Conservation (phyloP, 2,888 invertebrate species). For the Tetragonula carbonaria region DNA sequence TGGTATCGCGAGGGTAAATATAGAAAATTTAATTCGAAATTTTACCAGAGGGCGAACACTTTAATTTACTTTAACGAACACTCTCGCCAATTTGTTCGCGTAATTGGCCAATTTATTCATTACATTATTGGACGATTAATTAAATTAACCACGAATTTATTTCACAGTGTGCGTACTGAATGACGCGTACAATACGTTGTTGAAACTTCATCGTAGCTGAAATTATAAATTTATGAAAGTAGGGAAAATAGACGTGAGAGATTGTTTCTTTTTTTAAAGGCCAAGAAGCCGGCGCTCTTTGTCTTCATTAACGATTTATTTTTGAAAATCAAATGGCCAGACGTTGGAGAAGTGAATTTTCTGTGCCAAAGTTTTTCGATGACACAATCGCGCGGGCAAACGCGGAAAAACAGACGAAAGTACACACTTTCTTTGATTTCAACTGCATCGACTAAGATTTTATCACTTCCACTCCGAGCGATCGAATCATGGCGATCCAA, state of each 20-base stretch:
- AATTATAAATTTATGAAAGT: no score
- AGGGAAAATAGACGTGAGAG: not conserved
- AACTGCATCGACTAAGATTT: slow-evolving; percentile 26
- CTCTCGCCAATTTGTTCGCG: not conserved
- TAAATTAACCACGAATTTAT: not conserved
- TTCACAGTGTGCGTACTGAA: not conserved
- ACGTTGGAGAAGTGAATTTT: not conserved
- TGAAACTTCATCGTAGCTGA: not conserved
- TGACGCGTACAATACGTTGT: not conserved
- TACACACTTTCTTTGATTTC: slow-evolving; percentile 13
- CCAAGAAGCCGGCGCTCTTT: not conserved
- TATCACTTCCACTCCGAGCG: slow-evolving; percentile 22
- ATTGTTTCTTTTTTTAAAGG: not conserved
- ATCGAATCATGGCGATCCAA: slow-evolving; percentile 19
- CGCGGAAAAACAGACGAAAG: not conserved
- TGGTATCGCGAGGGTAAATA: not conserved
- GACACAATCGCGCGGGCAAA: not conserved
- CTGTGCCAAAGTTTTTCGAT: not conserved
- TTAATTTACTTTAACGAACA: not conserved
- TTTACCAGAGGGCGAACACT: not conserved
- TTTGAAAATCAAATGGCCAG: not conserved
- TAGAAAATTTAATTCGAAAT: not conserved
- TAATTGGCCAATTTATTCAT: not conserved
- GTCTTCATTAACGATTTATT: no score
- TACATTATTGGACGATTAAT: not conserved